Evolutionary conservation across 2,113 vertebrate genomes (phyloP).

Genomic region (Ageneiosus marmoratus): DNA sequence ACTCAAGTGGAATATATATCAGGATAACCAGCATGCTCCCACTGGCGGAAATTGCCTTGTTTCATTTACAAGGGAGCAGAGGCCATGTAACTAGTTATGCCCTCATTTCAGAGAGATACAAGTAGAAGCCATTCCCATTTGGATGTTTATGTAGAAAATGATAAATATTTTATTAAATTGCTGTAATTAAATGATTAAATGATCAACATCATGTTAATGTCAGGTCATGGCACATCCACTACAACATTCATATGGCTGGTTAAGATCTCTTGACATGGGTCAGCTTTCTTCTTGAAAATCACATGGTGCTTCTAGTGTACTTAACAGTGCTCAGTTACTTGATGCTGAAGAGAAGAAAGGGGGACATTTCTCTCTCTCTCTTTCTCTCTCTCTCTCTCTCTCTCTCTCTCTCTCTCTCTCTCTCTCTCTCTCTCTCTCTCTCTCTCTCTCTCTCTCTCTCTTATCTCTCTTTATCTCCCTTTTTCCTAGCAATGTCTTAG

Average conservation of each 20-base stretch:
- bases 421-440: neutral
- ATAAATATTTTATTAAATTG: neutral
- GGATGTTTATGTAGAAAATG: neutral
- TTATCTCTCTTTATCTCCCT: neutral
- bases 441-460: neutral
- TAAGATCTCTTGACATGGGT: neutral
- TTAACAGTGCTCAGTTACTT: neutral
- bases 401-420: neutral
- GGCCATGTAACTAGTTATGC: neutral
- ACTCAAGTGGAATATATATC: neutral
- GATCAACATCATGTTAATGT: neutral
- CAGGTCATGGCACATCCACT: neutral
- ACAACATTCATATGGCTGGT: neutral
- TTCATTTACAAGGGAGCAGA: neutral
- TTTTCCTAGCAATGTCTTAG: neutral
- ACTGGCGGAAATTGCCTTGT: neutral
- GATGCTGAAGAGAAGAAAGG: neutral
- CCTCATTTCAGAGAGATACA: neutral
- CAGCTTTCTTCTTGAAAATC: neutral
- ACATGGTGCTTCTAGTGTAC: neutral
- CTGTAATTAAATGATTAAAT: neutral
- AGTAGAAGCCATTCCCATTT: neutral
- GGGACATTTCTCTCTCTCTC: too few relatives aligned
- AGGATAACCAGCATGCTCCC: neutral
- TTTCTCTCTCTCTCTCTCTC: neutral